phyloP scores from a whole-genome alignment of 2,113 vertebrate genomes.

The Lepisosteus osseus region DNA sequence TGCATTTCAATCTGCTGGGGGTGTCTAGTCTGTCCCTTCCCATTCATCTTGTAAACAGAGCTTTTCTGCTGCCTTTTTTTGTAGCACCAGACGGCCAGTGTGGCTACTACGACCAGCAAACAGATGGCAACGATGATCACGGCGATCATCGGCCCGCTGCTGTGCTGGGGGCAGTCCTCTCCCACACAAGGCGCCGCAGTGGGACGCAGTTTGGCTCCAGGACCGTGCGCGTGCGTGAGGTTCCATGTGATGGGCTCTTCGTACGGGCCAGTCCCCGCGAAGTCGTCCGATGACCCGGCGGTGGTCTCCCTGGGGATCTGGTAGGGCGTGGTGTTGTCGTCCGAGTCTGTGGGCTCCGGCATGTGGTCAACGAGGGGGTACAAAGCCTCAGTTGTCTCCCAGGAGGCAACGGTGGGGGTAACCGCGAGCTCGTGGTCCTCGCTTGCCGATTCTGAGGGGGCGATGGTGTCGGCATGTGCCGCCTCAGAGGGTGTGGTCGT shows the following conservation, averaged over 20 bases:
- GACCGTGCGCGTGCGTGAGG: constrained; percentile 63
- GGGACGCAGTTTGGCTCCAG: constrained; percentile 48
- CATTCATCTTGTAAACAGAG: constrained; percentile 87
- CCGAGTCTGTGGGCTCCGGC: constrained; percentile 29
- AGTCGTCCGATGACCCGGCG: constrained; percentile 33
- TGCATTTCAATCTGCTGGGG: constrained; percentile 94
- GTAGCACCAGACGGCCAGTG: constrained; percentile 80
- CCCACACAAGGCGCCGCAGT: constrained; percentile 59
- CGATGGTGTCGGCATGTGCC: constrained; percentile 26
- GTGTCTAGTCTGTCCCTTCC: constrained; percentile 73
- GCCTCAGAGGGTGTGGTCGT: constrained; percentile 35
- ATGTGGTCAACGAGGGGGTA: constrained; percentile 38
- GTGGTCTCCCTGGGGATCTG: constrained; percentile 10
- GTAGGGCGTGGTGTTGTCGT: constrained; percentile 18
- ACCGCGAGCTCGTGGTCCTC: constrained; percentile 41
- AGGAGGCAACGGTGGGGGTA: constrained; percentile 39
- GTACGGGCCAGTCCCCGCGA: constrained; percentile 35
- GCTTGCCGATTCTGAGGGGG: neutral
- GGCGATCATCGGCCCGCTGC: constrained; percentile 73
- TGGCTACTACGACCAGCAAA: constrained; percentile 60
- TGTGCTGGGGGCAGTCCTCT: constrained; percentile 56
- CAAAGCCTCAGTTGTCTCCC: constrained; percentile 41
- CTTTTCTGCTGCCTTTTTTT: constrained; percentile 82
- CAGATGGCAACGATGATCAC: constrained; percentile 74
- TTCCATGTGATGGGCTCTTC: constrained; percentile 56